Evolutionary conservation across 2,113 vertebrate species (phyloP).

Genomic region (Thamnaconus septentrionalis): DNA sequence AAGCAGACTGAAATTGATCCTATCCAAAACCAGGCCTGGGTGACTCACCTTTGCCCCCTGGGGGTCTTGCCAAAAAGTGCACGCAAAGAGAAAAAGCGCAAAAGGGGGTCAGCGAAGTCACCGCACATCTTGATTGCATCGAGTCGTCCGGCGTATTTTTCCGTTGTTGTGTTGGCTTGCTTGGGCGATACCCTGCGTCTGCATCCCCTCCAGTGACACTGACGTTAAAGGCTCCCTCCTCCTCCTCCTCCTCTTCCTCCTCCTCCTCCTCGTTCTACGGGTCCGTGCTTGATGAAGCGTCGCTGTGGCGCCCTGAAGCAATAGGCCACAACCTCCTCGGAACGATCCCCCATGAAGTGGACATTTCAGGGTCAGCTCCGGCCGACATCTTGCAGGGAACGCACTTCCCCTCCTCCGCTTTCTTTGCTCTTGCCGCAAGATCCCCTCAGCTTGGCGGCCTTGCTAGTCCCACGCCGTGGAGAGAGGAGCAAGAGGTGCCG

Average conservation of each 20-base stretch:
- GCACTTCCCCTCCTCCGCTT: neutral
- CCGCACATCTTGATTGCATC: no score
- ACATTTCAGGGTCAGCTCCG: constrained; percentile 55
- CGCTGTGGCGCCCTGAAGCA: constrained; percentile 53
- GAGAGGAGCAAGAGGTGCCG: no score
- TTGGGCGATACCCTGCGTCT: constrained; percentile 24
- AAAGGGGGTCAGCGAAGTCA: no score
- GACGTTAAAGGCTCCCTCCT: constrained; percentile 38
- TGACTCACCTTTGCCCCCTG: no score
- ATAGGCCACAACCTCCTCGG: constrained; percentile 41
- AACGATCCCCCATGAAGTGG: constrained; percentile 27
- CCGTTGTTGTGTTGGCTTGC: neutral
- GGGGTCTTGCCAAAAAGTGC: no score
- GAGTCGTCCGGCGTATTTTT: no score
- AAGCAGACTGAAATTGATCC: no score
- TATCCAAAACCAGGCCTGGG: no score
- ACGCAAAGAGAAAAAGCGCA: no score
- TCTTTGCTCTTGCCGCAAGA: neutral
- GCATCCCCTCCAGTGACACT: constrained; percentile 24
- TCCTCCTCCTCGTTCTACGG: constrained; percentile 8
- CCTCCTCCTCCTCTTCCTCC: no score
- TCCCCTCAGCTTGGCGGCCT: no score
- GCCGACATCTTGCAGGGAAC: neutral
- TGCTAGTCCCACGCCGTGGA: no score
- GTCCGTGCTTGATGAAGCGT: constrained; percentile 39